Percentiles rank a stretch among this genome's conserved stretches.
These are phyloP conservation scores for Orthonyx spaldingii DNA, from an alignment of 2,113 vertebrate genomes.

Conservation along the genomic window DNA sequence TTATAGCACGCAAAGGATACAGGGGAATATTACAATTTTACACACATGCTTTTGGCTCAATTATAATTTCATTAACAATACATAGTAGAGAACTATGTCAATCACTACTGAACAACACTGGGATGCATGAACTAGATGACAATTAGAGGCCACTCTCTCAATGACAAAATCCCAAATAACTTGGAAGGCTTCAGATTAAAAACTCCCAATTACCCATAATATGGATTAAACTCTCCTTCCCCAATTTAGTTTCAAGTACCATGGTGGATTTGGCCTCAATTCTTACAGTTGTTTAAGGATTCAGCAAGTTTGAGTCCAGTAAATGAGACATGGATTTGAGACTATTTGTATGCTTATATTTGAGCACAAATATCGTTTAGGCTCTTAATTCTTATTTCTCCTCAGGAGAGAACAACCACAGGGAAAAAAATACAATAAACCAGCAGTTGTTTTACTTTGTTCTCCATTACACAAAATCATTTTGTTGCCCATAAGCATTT, in stretches of 20 bases:
- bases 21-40: not conserved
- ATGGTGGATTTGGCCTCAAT: not conserved
- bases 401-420: not conserved
- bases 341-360: not conserved
- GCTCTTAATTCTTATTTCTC: not conserved
- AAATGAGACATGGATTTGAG: not conserved
- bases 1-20: not conserved
- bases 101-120: not conserved
- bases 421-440: not conserved
- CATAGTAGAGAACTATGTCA: accelerated
- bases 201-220: not conserved
- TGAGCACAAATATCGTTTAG: not conserved
- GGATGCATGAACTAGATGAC: not conserved
- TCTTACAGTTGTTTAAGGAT: not conserved
- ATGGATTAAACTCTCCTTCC: not conserved
- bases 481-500: not conserved
- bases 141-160: not conserved
- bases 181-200: not conserved
- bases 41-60: not conserved
- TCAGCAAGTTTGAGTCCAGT: not conserved
- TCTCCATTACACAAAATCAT: not conserved
- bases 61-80: not conserved
- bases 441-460: not conserved
- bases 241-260: not conserved
- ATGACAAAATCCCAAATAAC: not conserved